Conservation (phyloP, 2,797 vertebrate genomes). For the Liparis tanakae region DNA sequence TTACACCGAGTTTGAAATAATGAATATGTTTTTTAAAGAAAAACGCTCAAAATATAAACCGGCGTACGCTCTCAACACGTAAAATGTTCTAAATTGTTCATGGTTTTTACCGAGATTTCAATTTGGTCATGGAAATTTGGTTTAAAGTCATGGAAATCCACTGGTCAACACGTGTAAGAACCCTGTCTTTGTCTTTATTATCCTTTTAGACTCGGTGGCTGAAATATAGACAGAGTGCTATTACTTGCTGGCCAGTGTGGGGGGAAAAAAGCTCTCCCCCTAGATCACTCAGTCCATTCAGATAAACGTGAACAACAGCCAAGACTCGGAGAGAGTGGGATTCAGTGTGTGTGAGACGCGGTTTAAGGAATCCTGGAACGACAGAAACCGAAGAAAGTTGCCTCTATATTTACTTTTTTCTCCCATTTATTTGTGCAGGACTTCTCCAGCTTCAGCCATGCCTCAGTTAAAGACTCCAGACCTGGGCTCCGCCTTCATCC, state of each 20-base stretch:
- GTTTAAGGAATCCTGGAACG: not conserved
- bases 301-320: not conserved
- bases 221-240: not conserved
- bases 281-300: not conserved
- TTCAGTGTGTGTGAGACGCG: not conserved
- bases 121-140: no score
- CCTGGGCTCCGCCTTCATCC: constrained; percentile 93
- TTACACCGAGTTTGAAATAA: no score
- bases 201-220: not conserved
- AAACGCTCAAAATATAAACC: no score
- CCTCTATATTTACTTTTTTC: not conserved
- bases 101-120: no score
- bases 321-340: not conserved
- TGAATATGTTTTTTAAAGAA: no score
- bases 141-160: no score
- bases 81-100: no score
- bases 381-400: not conserved
- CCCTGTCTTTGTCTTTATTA: constrained; percentile 4
- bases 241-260: not conserved
- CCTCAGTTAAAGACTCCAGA: constrained; percentile 84
- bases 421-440: constrained; percentile 54
- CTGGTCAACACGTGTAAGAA: no score
- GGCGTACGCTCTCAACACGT: no score
- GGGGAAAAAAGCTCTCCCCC: not conserved
- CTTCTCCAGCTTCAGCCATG: constrained; percentile 77